These are phyloP conservation scores for Polypterus bichir DNA, from an alignment of 2,113 vertebrate genomes.

Conservation along the genomic window DNA sequence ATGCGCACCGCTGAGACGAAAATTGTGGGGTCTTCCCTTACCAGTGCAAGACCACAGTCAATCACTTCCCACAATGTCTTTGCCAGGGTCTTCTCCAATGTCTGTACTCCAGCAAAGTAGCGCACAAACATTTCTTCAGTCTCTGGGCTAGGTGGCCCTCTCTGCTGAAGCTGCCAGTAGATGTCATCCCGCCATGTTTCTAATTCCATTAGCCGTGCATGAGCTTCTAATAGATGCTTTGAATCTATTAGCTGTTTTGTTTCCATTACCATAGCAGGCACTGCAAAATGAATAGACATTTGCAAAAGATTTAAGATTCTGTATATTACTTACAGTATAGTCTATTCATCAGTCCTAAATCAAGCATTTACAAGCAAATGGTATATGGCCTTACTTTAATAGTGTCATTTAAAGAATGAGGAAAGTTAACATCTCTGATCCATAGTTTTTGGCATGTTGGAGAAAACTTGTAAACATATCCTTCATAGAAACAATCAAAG, in stretches of 20 bases:
- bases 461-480: too few relatives aligned
- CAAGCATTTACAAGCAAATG: too few relatives aligned
- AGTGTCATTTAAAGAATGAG: too few relatives aligned
- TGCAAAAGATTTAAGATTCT: too few relatives aligned
- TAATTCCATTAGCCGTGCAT: constrained; percentile 68
- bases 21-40: constrained; percentile 66
- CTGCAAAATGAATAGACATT: constrained; percentile 32
- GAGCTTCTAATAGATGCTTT: constrained; percentile 71
- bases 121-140: constrained; percentile 42
- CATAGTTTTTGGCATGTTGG: too few relatives aligned
- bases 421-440: too few relatives aligned
- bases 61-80: constrained; percentile 69
- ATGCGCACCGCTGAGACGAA: constrained; percentile 83
- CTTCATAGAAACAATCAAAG: too few relatives aligned
- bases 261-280: constrained; percentile 62
- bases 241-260: constrained; percentile 64
- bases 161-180: constrained; percentile 53
- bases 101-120: constrained; percentile 69
- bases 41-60: constrained; percentile 53
- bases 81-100: constrained; percentile 66
- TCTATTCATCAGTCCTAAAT: too few relatives aligned
- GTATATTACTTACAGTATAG: too few relatives aligned
- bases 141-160: constrained; percentile 17
- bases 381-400: too few relatives aligned
- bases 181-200: constrained; percentile 74